These are phyloP conservation scores for Cercopithecus neglectus DNA, from an alignment of 2,797 vertebrate genomes.

Conservation along the genomic window DNA sequence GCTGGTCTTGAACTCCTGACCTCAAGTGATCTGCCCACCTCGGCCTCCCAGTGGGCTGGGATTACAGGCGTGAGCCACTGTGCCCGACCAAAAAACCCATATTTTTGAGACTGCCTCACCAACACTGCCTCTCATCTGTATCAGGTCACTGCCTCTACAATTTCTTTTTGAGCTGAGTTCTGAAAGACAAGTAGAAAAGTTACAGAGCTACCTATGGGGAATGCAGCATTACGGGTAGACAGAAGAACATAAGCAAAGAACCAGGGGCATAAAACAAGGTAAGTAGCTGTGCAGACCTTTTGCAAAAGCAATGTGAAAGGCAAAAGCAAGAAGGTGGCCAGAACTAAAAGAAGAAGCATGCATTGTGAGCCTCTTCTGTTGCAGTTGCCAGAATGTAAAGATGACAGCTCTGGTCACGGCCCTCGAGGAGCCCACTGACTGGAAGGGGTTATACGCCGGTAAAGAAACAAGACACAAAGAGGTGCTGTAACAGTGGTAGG, in stretches of 20 bases:
- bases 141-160: neutral
- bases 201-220: neutral
- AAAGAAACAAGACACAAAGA: neutral
- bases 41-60: neutral
- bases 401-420: neutral
- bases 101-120: neutral
- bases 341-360: neutral
- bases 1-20: neutral
- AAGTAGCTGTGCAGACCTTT: neutral
- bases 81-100: neutral
- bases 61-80: neutral
- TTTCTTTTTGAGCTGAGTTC: neutral
- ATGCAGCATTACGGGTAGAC: neutral
- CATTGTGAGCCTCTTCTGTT: neutral
- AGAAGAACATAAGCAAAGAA: neutral
- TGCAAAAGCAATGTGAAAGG: neutral
- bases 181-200: neutral
- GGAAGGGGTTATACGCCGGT: neutral
- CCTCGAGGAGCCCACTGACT: neutral
- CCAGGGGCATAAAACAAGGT: no score
- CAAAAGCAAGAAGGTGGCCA: neutral
- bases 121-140: neutral
- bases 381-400: neutral
- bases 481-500: rapidly evolving
- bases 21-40: neutral